Conservation (phyloP, 2,888 invertebrate genomes). For the Perithous albicinctus region DNA sequence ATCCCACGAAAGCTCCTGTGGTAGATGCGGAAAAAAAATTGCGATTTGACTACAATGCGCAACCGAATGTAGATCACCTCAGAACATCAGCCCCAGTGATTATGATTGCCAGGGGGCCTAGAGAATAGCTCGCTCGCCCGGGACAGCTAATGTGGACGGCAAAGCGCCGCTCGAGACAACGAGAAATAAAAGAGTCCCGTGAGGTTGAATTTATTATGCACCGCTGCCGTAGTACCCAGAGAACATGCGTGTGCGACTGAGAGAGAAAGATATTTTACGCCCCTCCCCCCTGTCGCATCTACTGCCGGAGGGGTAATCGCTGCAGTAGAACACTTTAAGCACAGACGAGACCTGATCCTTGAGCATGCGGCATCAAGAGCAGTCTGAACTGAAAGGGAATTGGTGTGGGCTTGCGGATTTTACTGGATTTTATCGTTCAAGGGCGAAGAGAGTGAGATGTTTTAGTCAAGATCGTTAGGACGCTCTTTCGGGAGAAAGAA, state of each 20-base stretch:
- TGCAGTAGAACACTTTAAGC: slow-evolving; percentile 40
- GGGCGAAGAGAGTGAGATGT: slow-evolving; percentile 58
- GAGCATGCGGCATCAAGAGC: slow-evolving; percentile 16
- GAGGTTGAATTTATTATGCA: slow-evolving; percentile 55
- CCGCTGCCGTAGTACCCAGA: slow-evolving; percentile 21
- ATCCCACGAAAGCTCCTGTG: slow-evolving; percentile 1
- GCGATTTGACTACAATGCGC: slow-evolving; percentile 46
- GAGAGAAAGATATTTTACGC: slow-evolving; percentile 39
- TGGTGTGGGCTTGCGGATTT: slow-evolving; percentile 24
- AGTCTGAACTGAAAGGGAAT: slow-evolving; percentile 18
- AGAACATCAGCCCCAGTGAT: slow-evolving; percentile 43
- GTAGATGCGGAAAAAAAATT: slow-evolving; percentile 48
- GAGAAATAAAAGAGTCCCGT: slow-evolving; percentile 28
- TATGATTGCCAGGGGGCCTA: slow-evolving; percentile 51
- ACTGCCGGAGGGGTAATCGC: slow-evolving; percentile 51
- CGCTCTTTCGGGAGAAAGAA: not conserved
- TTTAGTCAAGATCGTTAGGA: slow-evolving; percentile 50
- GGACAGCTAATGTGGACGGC: slow-evolving; percentile 14
- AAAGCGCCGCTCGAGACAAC: slow-evolving; percentile 27
- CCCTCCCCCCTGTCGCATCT: slow-evolving; percentile 23
- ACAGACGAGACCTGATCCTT: slow-evolving; percentile 10
- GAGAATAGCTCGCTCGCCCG: slow-evolving; percentile 30
- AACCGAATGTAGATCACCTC: slow-evolving; percentile 54
- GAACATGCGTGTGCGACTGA: slow-evolving; percentile 3
- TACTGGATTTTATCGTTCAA: slow-evolving; percentile 54